Percentiles rank a stretch among this genome's conserved stretches.
Conservation (phyloP, 2,888 invertebrate species). For the Emmelina monodactyla region DNA sequence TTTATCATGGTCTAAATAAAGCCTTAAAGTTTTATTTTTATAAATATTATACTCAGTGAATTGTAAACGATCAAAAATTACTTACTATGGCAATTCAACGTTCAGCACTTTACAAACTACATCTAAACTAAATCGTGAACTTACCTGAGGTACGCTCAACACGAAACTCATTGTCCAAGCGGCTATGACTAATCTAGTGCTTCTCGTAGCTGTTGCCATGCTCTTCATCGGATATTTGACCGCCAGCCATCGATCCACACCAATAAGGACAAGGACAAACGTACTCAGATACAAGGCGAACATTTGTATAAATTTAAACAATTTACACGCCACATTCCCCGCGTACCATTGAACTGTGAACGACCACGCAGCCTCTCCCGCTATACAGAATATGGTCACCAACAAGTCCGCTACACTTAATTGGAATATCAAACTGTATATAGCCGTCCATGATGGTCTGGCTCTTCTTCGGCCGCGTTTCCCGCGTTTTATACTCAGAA, state of each 20-base stretch:
- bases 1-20: too few relatives aligned
- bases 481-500: conserved; percentile 76
- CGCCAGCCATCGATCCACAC: conserved; percentile 81
- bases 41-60: too few relatives aligned
- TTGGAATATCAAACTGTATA: conserved; percentile 81
- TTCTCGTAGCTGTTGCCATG: conserved; percentile 72
- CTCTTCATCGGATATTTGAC: conserved; percentile 82
- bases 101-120: too few relatives aligned
- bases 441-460: conserved; percentile 72
- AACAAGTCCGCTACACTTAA: conserved; percentile 83
- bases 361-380: conserved; percentile 83
- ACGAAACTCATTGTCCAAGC: conserved; percentile 78
- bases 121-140: conserved; percentile 24
- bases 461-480: conserved; percentile 63
- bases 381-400: conserved; percentile 82
- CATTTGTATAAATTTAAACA: conserved; percentile 83
- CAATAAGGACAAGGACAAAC: conserved; percentile 82
- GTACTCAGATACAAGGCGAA: conserved; percentile 84
- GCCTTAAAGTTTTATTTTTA: too few relatives aligned
- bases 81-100: too few relatives aligned
- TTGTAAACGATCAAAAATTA: too few relatives aligned
- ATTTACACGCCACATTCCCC: conserved; percentile 78
- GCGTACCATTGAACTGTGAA: conserved; percentile 83
- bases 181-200: conserved; percentile 70
- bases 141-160: conserved; percentile 85